phyloP scores from a whole-genome alignment of 2,113 vertebrate species.

The Lophius piscatorius region DNA sequence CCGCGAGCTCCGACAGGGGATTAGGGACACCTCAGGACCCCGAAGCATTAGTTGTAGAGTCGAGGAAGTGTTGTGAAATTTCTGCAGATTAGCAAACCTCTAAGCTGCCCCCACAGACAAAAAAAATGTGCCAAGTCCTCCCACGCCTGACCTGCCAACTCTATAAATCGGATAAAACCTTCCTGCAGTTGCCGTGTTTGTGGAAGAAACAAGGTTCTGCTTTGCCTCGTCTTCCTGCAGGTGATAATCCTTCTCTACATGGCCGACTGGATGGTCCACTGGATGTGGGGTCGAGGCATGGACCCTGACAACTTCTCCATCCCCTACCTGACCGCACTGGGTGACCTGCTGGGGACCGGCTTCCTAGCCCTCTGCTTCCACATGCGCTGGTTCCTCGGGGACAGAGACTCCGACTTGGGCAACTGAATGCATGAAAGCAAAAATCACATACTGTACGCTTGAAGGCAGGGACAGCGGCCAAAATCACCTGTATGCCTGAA shows the following conservation, averaged over 20 bases:
- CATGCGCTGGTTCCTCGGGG: constrained; percentile 96
- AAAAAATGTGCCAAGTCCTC: not conserved
- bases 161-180: too few relatives aligned
- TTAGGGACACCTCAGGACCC: not conserved
- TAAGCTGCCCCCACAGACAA: too few relatives aligned
- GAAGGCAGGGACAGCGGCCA: constrained; percentile 10
- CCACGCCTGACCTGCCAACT: too few relatives aligned
- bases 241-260: constrained; percentile 96
- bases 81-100: too few relatives aligned
- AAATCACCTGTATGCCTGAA: constrained; percentile 12
- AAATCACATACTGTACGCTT: constrained; percentile 17
- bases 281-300: constrained; percentile 98
- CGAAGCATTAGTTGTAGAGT: too few relatives aligned
- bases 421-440: constrained; percentile 76
- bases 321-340: constrained; percentile 96
- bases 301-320: constrained; percentile 99
- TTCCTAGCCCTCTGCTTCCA: constrained; percentile 97
- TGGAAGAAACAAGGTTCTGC: not conserved
- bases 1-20: too few relatives aligned
- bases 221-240: constrained; percentile 67
- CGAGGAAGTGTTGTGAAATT: not conserved
- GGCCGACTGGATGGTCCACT: constrained; percentile 99
- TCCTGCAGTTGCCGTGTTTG: not conserved
- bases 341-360: constrained; percentile 96
- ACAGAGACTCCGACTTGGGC: constrained; percentile 90